These are phyloP conservation scores for Tenthredo notha DNA, from an alignment of 2,888 invertebrate species.

Conservation along the genomic window DNA sequence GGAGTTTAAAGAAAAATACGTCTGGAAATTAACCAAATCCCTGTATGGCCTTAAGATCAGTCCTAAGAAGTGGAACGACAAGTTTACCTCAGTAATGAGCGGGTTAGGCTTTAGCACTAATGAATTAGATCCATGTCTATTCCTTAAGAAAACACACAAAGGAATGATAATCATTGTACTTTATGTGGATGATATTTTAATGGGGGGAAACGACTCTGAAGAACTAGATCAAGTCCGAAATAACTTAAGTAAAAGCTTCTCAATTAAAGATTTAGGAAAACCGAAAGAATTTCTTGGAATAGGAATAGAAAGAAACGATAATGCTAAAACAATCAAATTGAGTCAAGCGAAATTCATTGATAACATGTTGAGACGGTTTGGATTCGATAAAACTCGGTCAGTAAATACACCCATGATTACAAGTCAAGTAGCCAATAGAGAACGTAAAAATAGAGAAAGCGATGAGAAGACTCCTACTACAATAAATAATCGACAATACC, in stretches of 20 bases:
- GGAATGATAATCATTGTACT: not conserved
- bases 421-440: too few species aligned
- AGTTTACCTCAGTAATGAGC: not conserved
- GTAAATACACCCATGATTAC: too few species aligned
- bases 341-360: too few species aligned
- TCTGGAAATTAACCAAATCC: not conserved
- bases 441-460: too few species aligned
- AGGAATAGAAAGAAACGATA: not conserved
- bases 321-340: too few species aligned
- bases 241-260: not conserved
- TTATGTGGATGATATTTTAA: not conserved
- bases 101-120: not conserved
- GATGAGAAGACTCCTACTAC: too few species aligned
- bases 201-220: not conserved
- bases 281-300: not conserved
- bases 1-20: not conserved
- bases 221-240: not conserved
- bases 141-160: not conserved
- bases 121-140: not conserved
- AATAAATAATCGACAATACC: too few species aligned
- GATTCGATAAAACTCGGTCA: too few species aligned
- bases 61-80: not conserved
- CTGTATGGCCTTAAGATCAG: not conserved
- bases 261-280: not conserved
- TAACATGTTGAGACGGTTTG: too few species aligned